Evolutionary conservation across 1,140 invertebrate genomes (phyloP), one percentile per base, ranked within the genome.

Genomic region (Drosophila guanche): DNA sequence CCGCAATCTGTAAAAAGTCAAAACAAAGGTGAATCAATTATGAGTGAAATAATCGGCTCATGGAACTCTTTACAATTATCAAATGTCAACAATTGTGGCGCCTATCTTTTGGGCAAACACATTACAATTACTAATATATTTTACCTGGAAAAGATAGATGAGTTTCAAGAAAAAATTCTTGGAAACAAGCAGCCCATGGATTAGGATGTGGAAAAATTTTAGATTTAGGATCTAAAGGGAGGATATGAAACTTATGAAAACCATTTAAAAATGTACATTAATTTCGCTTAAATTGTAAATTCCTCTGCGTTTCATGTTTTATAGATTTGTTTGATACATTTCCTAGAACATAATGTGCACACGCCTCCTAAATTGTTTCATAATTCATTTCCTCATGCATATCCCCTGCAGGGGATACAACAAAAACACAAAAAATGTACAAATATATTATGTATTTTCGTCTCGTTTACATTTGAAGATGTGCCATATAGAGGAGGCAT

Each of bases 401-500:
- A 65, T 51, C 42, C 23, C 14, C 25, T 29, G n/a, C n/a, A n/a
- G n/a, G 22, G 47, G 7, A 33, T 23, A 27, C 25, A 29, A 14
- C 12, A 58, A 56, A 46, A 41, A 46, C 33, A 42, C 5, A 20
- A 14, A 53, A 27, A 53, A 20, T 42, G 20, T 41, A 66, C 62
- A 33, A 65, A 27, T 48, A 54, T 46, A 45, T 42, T 37, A 45
- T 71, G 63, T 68, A 68, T 67, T 71, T 69, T 70, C 46, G 53
- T 71, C 67, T 71, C 67, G 68, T 58, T 61, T 71, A 40, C 69
- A 72, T 58, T 47, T 70, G 37, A 59, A 72, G 42, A 51, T 61
- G 33, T 56, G 69, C 66, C 66, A 69, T 68, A 69, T 68, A 40
- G 47, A 53, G 25, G 45, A 23, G 16, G 53, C 66, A 23, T 61